Percentiles rank a stretch among this genome's conserved stretches.
These are phyloP conservation scores for Polypedilum vanderplanki DNA, from an alignment of 1,140 invertebrate genomes.

Conservation along the genomic window DNA sequence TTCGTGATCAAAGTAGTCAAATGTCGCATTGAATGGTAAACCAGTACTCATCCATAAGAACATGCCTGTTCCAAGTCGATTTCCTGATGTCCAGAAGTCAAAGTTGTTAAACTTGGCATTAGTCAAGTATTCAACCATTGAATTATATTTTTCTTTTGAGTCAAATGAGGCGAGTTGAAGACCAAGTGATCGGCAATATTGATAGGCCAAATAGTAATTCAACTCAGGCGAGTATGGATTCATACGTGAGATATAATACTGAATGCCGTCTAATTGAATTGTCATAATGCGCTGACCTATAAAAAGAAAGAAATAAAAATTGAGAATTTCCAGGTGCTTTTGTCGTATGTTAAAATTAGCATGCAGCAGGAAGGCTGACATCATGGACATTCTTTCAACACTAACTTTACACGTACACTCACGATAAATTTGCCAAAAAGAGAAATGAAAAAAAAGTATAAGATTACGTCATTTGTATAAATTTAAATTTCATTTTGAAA, in stretches of 20 bases:
- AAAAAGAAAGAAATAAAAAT: slow-evolving; percentile 42
- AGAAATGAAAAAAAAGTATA: background rate
- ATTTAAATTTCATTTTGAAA: background rate
- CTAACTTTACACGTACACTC: background rate
- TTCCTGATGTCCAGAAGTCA: slow-evolving; percentile 84
- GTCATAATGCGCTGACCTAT: slow-evolving; percentile 76
- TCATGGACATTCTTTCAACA: background rate
- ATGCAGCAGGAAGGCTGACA: background rate
- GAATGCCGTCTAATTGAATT: slow-evolving; percentile 73
- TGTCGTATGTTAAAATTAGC: background rate
- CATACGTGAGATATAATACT: slow-evolving; percentile 81
- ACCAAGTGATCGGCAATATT: slow-evolving; percentile 79
- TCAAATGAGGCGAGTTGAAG: slow-evolving; percentile 77
- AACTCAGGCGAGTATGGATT: slow-evolving; percentile 80
- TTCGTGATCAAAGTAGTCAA: slow-evolving; percentile 65
- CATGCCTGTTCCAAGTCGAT: slow-evolving; percentile 77
- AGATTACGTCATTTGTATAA: background rate
- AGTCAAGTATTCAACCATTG: slow-evolving; percentile 70
- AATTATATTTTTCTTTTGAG: slow-evolving; percentile 76
- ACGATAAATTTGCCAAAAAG: too few species aligned
- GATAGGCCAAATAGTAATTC: slow-evolving; percentile 80
- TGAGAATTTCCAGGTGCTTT: slow-evolving; percentile 29
- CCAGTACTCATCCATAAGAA: slow-evolving; percentile 85
- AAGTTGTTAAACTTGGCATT: slow-evolving; percentile 74
- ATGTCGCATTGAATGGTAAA: slow-evolving; percentile 76